Percentiles rank a stretch among this genome's conserved stretches.
These are phyloP conservation scores for Orestias chungarensis DNA, from an alignment of 2,797 vertebrate genomes.

Conservation along the genomic window DNA sequence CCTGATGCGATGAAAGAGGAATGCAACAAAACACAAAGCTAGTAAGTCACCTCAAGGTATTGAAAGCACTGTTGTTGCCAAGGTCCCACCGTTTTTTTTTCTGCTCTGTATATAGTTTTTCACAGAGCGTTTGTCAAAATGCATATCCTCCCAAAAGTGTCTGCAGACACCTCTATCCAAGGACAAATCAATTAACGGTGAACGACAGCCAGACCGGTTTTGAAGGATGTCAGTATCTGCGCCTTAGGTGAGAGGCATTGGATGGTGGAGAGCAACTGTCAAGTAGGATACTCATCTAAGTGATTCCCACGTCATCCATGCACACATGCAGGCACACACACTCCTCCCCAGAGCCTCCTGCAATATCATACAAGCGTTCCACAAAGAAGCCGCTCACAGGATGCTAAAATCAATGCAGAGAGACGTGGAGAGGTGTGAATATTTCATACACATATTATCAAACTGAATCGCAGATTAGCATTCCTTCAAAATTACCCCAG, in stretches of 20 bases:
- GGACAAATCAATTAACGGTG: slow-evolving; percentile 82
- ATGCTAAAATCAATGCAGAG: slow-evolving; percentile 40
- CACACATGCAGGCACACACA: background rate
- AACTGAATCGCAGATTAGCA: slow-evolving; percentile 73
- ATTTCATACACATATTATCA: slow-evolving; percentile 75
- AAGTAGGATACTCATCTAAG: slow-evolving; percentile 68
- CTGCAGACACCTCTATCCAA: slow-evolving; percentile 66
- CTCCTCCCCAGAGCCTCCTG: slow-evolving; percentile 49
- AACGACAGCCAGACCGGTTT: slow-evolving; percentile 75
- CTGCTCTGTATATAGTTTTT: slow-evolving; percentile 27
- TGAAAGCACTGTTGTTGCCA: background rate
- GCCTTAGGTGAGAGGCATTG: slow-evolving; percentile 77
- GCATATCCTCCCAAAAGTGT: slow-evolving; percentile 58
- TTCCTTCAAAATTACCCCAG: slow-evolving; percentile 65
- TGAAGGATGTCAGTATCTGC: slow-evolving; percentile 72
- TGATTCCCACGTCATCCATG: slow-evolving; percentile 47
- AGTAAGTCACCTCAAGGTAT: slow-evolving; percentile 47
- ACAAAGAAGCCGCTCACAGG: slow-evolving; percentile 53
- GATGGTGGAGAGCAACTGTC: slow-evolving; percentile 70
- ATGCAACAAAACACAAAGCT: slow-evolving; percentile 38
- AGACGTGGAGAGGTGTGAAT: slow-evolving; percentile 58
- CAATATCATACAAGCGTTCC: slow-evolving; percentile 50
- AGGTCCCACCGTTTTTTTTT: slow-evolving; percentile 36
- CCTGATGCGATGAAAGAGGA: slow-evolving; percentile 53
- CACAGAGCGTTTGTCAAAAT: slow-evolving; percentile 62